Evolutionary conservation across 2,797 vertebrate genomes (phyloP).

Genomic region (Tachyglossus aculeatus): DNA sequence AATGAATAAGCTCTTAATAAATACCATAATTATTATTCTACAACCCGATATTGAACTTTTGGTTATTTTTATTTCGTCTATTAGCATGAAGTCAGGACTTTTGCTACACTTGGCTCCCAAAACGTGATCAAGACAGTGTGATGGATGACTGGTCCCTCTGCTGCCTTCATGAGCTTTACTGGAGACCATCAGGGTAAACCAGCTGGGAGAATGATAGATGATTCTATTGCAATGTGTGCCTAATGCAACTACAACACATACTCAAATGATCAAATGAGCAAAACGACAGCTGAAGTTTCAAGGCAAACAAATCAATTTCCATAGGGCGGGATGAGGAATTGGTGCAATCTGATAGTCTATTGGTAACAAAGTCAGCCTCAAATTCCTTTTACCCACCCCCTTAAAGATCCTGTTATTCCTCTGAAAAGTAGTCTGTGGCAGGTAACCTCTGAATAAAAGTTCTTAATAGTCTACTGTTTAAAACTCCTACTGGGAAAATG

Average conservation of each 20-base stretch:
- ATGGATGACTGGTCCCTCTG: background rate
- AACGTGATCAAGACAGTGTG: background rate
- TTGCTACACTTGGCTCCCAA: background rate
- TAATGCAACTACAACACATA: background rate
- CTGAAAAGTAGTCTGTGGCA: no score
- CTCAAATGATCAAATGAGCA: background rate
- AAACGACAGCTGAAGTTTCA: background rate
- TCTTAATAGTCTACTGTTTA: no score
- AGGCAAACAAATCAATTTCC: background rate
- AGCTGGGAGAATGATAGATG: background rate
- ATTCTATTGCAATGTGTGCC: background rate
- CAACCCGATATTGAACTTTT: no score
- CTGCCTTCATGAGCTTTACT: background rate
- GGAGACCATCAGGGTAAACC: background rate
- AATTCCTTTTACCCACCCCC: no score
- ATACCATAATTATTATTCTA: no score
- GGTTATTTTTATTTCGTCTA: no score
- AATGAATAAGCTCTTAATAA: no score
- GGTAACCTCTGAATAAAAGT: no score
- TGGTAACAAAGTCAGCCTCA: no score
- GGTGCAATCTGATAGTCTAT: background rate
- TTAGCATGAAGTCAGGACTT: background rate
- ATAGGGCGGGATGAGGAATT: background rate
- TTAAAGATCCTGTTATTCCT: no score
- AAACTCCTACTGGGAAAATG: no score